These are phyloP conservation scores for Leucoraja ocellata DNA, from an alignment of 2,797 vertebrate species.

Conservation along the genomic window DNA sequence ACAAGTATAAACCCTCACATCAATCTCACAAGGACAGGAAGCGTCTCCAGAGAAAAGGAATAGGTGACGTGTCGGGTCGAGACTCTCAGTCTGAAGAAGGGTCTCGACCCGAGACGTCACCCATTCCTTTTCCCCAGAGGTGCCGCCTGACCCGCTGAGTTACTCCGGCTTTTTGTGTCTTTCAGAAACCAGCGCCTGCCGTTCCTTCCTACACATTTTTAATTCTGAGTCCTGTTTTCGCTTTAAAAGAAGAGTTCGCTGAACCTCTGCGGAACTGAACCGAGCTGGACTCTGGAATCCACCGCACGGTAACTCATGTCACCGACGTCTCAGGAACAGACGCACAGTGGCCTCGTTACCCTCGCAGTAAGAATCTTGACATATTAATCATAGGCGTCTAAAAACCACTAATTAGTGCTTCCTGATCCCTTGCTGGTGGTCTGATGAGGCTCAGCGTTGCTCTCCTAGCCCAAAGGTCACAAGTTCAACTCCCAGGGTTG, in stretches of 20 bases:
- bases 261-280: background rate
- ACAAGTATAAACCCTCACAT: background rate
- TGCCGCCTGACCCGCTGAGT: too few relatives aligned
- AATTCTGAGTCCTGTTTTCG: background rate
- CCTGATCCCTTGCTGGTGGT: background rate
- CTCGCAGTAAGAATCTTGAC: background rate
- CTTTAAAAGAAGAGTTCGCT: background rate
- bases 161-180: too few relatives aligned
- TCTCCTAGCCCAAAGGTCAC: background rate
- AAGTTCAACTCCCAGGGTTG: background rate
- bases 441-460: background rate
- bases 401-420: conserved; percentile 24
- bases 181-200: too few relatives aligned
- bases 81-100: too few relatives aligned
- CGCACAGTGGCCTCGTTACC: background rate
- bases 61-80: too few relatives aligned
- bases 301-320: background rate
- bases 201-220: too few relatives aligned
- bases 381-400: background rate
- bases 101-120: too few relatives aligned
- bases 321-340: background rate
- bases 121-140: too few relatives aligned
- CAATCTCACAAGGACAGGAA: background rate
- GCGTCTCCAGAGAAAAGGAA: too few relatives aligned
- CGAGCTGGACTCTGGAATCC: background rate